Evolutionary conservation across 2,888 invertebrate genomes (phyloP).

Genomic region (Volucella bombylans): DNA sequence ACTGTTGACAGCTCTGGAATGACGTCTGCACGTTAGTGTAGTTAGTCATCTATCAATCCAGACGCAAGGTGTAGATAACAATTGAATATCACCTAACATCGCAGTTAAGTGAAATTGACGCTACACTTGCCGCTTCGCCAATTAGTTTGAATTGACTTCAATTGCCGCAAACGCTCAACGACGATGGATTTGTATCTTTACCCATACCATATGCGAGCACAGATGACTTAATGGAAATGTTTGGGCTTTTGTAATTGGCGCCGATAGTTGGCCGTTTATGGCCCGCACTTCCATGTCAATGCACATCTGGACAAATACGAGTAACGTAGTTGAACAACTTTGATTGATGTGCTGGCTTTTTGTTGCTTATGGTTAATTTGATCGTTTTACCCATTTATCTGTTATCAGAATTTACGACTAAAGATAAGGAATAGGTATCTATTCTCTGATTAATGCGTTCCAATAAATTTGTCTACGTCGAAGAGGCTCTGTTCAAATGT

Average conservation of each 20-base stretch:
- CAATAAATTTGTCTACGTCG: conserved; percentile 2
- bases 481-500: background rate
- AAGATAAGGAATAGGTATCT: background rate
- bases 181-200: too few species aligned
- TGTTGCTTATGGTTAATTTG: conserved; percentile 17
- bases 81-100: conserved; percentile 27
- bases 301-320: conserved; percentile 44
- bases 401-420: background rate
- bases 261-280: conserved; percentile 14
- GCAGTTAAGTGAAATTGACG: conserved; percentile 34
- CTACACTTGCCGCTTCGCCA: conserved; percentile 27
- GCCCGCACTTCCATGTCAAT: conserved; percentile 20
- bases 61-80: conserved; percentile 37
- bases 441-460: background rate
- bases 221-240: conserved; percentile 33
- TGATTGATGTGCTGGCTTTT: conserved; percentile 43
- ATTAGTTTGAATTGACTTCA: conserved; percentile 59
- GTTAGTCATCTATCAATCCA: conserved; percentile 10
- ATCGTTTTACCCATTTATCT: conserved; percentile 5
- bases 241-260: conserved; percentile 45
- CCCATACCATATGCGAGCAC: too few species aligned
- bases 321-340: conserved; percentile 14
- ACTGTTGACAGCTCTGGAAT: background rate
- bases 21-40: background rate
- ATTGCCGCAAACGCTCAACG: conserved; percentile 25